Conservation (phyloP, 2,113 vertebrate species). For the Catharus minimus region DNA sequence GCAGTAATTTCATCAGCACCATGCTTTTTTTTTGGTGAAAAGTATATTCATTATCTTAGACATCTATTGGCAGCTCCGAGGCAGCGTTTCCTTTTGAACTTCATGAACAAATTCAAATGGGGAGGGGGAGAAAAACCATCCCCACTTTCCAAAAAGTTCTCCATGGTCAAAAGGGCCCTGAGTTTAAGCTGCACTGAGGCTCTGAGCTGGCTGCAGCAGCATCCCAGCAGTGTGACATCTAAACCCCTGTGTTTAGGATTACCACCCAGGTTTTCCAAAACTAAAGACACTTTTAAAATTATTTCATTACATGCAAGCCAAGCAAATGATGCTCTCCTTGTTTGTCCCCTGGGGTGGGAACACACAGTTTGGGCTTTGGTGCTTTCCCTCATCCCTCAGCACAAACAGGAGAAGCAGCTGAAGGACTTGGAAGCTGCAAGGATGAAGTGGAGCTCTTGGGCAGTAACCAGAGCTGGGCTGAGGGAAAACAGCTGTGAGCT, state of each 20-base stretch:
- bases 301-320: neutral
- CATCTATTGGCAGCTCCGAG: neutral
- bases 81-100: neutral
- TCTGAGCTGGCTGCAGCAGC: accelerated
- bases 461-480: neutral
- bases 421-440: neutral
- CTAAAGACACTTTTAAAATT: neutral
- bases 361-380: neutral
- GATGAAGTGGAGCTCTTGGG: neutral
- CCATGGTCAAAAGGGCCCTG: neutral
- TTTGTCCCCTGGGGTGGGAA: neutral
- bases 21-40: neutral
- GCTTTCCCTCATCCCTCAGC: neutral
- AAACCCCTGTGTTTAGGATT: neutral
- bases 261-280: neutral
- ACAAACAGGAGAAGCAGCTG: slow-evolving; percentile 7
- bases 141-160: neutral
- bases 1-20: neutral
- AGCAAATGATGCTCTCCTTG: neutral
- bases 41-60: neutral
- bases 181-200: neutral
- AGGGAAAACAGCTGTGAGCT: slow-evolving; percentile 40
- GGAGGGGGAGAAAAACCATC: neutral
- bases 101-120: neutral
- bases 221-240: accelerated